These are phyloP conservation scores for Amblyopsis rosae DNA, from an alignment of 2,113 vertebrate genomes.

Conservation along the genomic window DNA sequence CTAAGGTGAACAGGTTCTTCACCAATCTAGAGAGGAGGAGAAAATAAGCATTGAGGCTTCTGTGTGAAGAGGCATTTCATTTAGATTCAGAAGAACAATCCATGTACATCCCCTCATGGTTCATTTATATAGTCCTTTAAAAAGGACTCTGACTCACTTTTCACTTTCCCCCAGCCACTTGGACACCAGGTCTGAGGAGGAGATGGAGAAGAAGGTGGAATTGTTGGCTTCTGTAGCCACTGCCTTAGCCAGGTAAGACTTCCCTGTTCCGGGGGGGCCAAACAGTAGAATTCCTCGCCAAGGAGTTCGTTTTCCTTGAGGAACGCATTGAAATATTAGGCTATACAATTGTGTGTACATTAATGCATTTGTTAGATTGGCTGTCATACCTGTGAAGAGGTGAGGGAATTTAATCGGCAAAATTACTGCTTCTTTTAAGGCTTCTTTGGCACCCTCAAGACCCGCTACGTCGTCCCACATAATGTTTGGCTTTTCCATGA, in stretches of 20 bases:
- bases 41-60: neutral
- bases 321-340: constrained; percentile 75
- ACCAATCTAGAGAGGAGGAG: constrained; percentile 79
- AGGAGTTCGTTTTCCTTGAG: constrained; percentile 88
- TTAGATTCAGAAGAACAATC: too few relatives aligned
- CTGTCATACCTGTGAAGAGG: constrained; percentile 85
- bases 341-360: constrained; percentile 52
- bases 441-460: constrained; percentile 93
- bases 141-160: constrained; percentile 77
- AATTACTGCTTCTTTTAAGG: constrained; percentile 95
- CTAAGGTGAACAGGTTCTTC: constrained; percentile 90
- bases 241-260: constrained; percentile 92
- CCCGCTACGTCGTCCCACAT: constrained; percentile 94
- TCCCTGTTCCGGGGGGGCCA: constrained; percentile 92
- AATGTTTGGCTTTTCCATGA: constrained; percentile 97
- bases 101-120: neutral
- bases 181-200: constrained; percentile 92
- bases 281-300: constrained; percentile 95
- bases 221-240: constrained; percentile 95
- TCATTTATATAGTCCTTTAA: rapidly evolving
- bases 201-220: constrained; percentile 94
- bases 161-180: constrained; percentile 97
- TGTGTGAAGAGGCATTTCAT: too few relatives aligned
- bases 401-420: constrained; percentile 97
- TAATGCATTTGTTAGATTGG: neutral